phyloP scores from a whole-genome alignment of 2,113 vertebrate genomes.

The Myxocyprinus asiaticus region DNA sequence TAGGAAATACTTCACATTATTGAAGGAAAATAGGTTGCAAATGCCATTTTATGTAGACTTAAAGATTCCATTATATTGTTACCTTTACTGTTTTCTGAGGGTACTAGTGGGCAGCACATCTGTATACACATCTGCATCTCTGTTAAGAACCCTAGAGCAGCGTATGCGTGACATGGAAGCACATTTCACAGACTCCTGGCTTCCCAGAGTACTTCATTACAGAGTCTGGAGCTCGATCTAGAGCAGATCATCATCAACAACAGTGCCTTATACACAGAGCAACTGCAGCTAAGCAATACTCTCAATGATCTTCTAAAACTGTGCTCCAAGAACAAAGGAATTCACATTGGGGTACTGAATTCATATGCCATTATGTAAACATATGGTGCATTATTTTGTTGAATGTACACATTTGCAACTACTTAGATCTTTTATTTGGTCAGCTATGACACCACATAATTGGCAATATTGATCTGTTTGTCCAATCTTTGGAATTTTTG shows the following conservation, averaged over 20 bases:
- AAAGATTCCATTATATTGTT: no score
- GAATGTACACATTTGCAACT: no score
- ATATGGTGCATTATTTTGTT: no score
- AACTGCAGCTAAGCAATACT: slow-evolving; percentile 80
- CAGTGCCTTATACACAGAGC: slow-evolving; percentile 81
- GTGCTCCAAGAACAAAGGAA: slow-evolving; percentile 83
- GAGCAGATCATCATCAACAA: slow-evolving; percentile 79
- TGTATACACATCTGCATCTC: slow-evolving; percentile 79
- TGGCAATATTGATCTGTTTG: no score
- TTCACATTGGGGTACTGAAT: slow-evolving; percentile 36
- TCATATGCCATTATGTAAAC: background rate
- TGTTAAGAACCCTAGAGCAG: slow-evolving; percentile 78
- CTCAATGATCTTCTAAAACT: slow-evolving; percentile 77
- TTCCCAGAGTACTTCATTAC: slow-evolving; percentile 78
- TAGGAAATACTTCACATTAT: no score
- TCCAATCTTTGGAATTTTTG: no score
- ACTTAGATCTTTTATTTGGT: no score
- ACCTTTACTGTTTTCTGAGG: no score
- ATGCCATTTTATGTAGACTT: no score
- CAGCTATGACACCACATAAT: no score
- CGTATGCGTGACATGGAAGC: slow-evolving; percentile 83
- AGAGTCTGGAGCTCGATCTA: slow-evolving; percentile 79
- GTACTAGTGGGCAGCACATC: no score
- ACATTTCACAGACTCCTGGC: slow-evolving; percentile 75
- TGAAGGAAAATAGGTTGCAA: no score